Evolutionary conservation across 1,140 invertebrate genomes (phyloP).

Genomic region (Drosophila tristis): DNA sequence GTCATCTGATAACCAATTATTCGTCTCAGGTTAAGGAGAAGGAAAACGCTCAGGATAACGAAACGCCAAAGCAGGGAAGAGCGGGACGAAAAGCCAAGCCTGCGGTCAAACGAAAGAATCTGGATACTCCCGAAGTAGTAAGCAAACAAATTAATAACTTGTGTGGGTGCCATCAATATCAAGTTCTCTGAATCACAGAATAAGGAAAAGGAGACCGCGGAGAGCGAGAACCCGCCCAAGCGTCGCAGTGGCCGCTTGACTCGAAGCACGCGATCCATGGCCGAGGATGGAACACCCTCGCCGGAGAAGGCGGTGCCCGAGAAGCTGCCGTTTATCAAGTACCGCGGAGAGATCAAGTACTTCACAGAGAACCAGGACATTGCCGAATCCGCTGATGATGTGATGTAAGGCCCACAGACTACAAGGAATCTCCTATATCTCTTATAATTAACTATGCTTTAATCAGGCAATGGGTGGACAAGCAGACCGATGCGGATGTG

Average conservation of each 20-base stretch:
- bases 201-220: slow-evolving; percentile 35
- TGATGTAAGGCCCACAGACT: slow-evolving; percentile 84
- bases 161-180: no score
- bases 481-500: slow-evolving; percentile 65
- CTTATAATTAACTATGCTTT: not conserved
- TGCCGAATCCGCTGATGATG: slow-evolving; percentile 85
- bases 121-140: slow-evolving; percentile 59
- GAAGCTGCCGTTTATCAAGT: slow-evolving; percentile 84
- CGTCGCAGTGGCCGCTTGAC: slow-evolving; percentile 68
- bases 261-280: slow-evolving; percentile 71
- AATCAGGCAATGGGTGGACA: slow-evolving; percentile 85
- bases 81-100: slow-evolving; percentile 1
- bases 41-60: slow-evolving; percentile 30
- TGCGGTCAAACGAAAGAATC: slow-evolving; percentile 47
- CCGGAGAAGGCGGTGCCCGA: slow-evolving; percentile 56
- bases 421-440: not conserved
- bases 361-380: slow-evolving; percentile 85
- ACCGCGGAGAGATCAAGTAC: slow-evolving; percentile 85
- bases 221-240: slow-evolving; percentile 73
- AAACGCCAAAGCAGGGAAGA: slow-evolving; percentile 29
- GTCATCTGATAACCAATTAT: not conserved
- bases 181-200: slow-evolving; percentile 12
- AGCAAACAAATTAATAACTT: not conserved
- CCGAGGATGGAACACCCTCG: slow-evolving; percentile 54
- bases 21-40: slow-evolving; percentile 19